Evolutionary conservation across 2,888 invertebrate species (phyloP).

Genomic region (Campoplex capitator): DNA sequence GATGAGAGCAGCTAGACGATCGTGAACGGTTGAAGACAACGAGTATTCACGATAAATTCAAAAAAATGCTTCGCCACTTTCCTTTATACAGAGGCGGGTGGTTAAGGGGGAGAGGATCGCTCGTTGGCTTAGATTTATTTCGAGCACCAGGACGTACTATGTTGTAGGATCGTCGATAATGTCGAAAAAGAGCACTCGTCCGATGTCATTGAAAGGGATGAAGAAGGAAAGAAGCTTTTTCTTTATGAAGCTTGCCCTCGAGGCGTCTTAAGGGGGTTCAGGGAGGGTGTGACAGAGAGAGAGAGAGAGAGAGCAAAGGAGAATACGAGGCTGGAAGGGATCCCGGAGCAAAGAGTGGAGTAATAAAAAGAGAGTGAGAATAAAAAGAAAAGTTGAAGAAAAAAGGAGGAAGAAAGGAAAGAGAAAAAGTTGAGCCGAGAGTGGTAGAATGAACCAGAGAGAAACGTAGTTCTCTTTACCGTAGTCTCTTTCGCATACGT

Average conservation of each 20-base stretch:
- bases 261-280: constrained; percentile 31
- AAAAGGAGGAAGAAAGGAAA: constrained; percentile 14
- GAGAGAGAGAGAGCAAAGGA: constrained; percentile 37
- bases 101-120: not conserved
- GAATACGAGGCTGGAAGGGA: constrained; percentile 35
- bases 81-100: not conserved
- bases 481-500: constrained; percentile 66
- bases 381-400: constrained; percentile 39
- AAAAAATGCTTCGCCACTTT: constrained; percentile 22
- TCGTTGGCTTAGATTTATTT: constrained; percentile 32
- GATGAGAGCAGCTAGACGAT: not conserved
- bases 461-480: constrained; percentile 58
- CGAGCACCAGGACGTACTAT: constrained; percentile 7
- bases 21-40: not conserved
- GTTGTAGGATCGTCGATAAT: constrained; percentile 41
- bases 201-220: constrained; percentile 41
- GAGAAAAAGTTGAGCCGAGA: constrained; percentile 35
- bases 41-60: not conserved
- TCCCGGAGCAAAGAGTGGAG: constrained; percentile 18
- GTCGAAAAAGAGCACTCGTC: constrained; percentile 42
- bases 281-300: constrained; percentile 15
- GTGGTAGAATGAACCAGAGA: constrained; percentile 52
- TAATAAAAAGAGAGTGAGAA: constrained; percentile 25
- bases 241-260: constrained; percentile 58
- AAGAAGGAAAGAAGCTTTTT: constrained; percentile 29